Evolutionary conservation across 1,140 invertebrate genomes (phyloP), one percentile per base, ranked within the genome.

Genomic region (Zaprionus lachaisei): DNA sequence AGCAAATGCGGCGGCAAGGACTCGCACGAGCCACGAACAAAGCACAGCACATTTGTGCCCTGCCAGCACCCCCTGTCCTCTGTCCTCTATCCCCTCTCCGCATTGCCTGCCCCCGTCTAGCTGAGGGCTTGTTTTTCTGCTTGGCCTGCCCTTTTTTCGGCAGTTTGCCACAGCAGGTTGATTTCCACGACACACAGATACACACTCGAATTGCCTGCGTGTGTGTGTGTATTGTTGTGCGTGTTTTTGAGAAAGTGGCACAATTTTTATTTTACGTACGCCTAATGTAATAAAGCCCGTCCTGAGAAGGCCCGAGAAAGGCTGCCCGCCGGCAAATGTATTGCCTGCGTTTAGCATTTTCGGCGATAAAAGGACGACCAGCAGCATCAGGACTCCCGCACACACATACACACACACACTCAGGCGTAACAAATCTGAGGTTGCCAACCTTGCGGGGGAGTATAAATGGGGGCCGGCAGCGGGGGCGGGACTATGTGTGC

Each of bases 211-310:
- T 9, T 15, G 63, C 31, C 22, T 61, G 54, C 62, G 58, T 44
- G 28, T 58, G 31, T 47, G 77, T 78, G 60, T 84, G 80, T 89
- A 81, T 86, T 89, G 75, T 80, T 87, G 70, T 86, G 85, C 85
- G 85, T 89, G 85, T 89, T 90, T 89, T 90, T 90, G 85, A 91
- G 86, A 91, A 91, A 90, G 85, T 90, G 85, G 85, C 85, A 91
- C 85, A 90, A 90, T 90, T 90, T 90, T 90, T 90, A 86, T 84
- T 90, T 90, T 90, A 90, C 85, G 85, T 80, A 90, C 81, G 86
- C 79, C 79, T 90, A 90, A 90, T 90, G 85, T 90, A 90, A 90
- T 90, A 90, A 90, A 90, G 86, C 81, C 85, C 81, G 81, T 81
- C 84, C 75, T 64, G 74, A 72, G 76, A 61, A 61, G 63, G 66